Evolutionary conservation across 2,888 invertebrate genomes (phyloP).

Genomic region (Megalurothrips usitatus): DNA sequence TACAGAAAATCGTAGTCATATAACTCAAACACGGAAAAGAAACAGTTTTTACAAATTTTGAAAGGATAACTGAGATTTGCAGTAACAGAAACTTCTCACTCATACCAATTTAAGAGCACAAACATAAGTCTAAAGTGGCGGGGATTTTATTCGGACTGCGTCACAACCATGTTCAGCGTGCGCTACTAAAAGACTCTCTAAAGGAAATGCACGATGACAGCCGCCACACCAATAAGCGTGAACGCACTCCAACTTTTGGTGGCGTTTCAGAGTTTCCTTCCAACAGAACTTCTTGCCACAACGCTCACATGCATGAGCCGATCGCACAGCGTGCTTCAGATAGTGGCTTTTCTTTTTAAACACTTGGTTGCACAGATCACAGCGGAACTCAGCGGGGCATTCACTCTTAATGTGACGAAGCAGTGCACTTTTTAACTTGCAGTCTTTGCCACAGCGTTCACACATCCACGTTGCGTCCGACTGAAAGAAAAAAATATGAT

Average conservation of each 20-base stretch:
- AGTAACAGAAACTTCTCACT: no score
- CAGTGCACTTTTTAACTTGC: neutral
- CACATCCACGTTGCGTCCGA: neutral
- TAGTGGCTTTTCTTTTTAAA: slow-evolving; percentile 6
- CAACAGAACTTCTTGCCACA: slow-evolving; percentile 33
- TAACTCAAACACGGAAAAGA: no score
- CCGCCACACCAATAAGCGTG: slow-evolving; percentile 17
- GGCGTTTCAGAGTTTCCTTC: slow-evolving; percentile 31
- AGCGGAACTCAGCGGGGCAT: neutral
- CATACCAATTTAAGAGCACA: no score
- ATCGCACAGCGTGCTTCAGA: neutral
- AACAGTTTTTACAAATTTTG: no score
- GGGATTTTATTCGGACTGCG: neutral
- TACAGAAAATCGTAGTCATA: no score
- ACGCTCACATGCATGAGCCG: neutral
- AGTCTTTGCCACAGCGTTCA: neutral
- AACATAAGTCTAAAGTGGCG: neutral
- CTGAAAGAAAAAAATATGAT: neutral
- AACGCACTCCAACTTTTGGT: slow-evolving; percentile 27
- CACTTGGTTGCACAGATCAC: neutral
- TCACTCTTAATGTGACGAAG: neutral
- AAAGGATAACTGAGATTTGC: no score
- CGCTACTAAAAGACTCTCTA: neutral
- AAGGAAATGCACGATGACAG: neutral
- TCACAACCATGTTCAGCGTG: neutral